Evolutionary conservation across 2,797 vertebrate genomes (phyloP), one percentile per base, ranked within the genome.

Genomic region (Petrocephalus sullivani): DNA sequence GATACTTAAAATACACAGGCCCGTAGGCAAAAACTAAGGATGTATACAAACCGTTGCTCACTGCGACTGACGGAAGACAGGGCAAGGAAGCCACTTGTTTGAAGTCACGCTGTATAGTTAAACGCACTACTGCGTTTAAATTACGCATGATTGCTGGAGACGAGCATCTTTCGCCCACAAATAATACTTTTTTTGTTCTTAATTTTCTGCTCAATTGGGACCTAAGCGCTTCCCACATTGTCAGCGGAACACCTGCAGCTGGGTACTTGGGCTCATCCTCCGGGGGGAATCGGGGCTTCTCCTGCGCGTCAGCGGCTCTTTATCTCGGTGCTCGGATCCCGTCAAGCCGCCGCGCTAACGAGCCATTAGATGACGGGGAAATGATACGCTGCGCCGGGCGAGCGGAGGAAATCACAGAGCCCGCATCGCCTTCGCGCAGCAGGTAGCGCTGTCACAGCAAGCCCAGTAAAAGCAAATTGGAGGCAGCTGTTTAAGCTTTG

Each of bases 171-270:
- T 97, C 95, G 95, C 96, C 95, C 96, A 95, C 96, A 96, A 96
- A 96, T 96, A 96, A 97, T 95, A 96, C 95, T 96, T 96, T 96
- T 96, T 67, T 96, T 92, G 90, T 95, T 96, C 93, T 96, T 96
- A 96, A 96, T 96, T 97, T 97, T 97, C 96, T 96, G 96, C 96
- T 96, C 96, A 96, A 96, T 97, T 97, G 96, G 96, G 96, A 96
- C 95, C 96, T 96, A 96, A 95, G 95, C 95, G 95, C 96, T 95
- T 95, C 95, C 95, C 95, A 95, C 95, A 96, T 96, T 97, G 96
- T 97, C 95, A 93, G 93, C 89, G 86, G 95, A 96, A 95, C 96
- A 97, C 96, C 96, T 97, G 96, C 96, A 97, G 96, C 96, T 96
- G 96, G 93, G 91, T 84, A 93, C 95, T 95, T 95, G 93, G 95